phyloP scores from a whole-genome alignment of 1,140 invertebrate genomes.

The Gonioctena quinquepunctata region DNA sequence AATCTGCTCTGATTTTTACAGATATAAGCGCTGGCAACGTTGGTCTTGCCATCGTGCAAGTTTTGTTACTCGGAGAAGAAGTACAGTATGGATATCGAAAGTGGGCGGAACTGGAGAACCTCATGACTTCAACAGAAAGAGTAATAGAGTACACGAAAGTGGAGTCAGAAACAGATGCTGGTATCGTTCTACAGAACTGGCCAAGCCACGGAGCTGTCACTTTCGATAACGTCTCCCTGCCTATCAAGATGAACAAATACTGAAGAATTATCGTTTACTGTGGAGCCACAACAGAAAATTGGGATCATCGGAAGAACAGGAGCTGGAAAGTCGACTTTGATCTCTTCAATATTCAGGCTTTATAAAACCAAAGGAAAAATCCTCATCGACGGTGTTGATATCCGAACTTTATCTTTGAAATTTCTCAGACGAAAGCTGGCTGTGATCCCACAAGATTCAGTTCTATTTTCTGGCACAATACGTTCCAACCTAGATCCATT shows the following conservation, averaged over 20 bases:
- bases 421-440: constrained; percentile 62
- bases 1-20: no score
- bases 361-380: constrained; percentile 64
- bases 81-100: constrained; percentile 87
- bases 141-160: constrained; percentile 43
- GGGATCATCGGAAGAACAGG: constrained; percentile 56
- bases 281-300: constrained; percentile 66
- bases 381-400: constrained; percentile 68
- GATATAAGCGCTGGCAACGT: constrained; percentile 63
- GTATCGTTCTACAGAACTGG: constrained; percentile 65
- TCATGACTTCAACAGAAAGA: constrained; percentile 83
- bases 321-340: constrained; percentile 76
- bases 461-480: constrained; percentile 64
- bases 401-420: constrained; percentile 65
- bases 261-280: constrained; percentile 67
- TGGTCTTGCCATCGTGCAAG: constrained; percentile 79
- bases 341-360: constrained; percentile 73
- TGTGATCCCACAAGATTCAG: constrained; percentile 68
- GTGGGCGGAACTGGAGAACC: constrained; percentile 79
- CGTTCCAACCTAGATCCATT: constrained; percentile 65
- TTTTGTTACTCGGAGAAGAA: constrained; percentile 73
- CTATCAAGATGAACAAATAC: constrained; percentile 69
- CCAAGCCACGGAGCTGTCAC: constrained; percentile 60
- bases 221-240: constrained; percentile 65
- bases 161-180: background rate